A percentile compares a stretch with the other conserved stretches of the same genome.
Evolutionary conservation across 1,140 invertebrate species (phyloP).

Genomic region (Pseudomyrmex sp.): DNA sequence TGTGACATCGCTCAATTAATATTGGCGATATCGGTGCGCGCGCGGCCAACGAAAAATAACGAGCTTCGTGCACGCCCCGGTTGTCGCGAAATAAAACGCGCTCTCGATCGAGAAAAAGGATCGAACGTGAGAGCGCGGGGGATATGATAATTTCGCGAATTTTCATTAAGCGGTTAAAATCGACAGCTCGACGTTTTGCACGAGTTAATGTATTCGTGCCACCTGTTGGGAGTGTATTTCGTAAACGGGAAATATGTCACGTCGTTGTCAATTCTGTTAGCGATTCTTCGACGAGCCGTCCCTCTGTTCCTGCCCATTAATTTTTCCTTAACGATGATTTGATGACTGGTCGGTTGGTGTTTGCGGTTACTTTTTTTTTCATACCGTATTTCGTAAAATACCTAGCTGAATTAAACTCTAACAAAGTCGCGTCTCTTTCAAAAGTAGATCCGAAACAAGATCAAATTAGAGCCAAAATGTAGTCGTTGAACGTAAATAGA

Average conservation of each 20-base stretch:
- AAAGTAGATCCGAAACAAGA: too few species aligned
- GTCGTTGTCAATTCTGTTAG: constrained; percentile 20
- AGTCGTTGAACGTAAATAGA: too few species aligned
- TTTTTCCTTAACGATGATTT: constrained; percentile 17
- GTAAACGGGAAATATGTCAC: constrained; percentile 17
- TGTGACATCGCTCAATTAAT: constrained; percentile 52
- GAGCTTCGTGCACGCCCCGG: not conserved
- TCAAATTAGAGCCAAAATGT: too few species aligned
- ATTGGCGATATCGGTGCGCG: constrained; percentile 50
- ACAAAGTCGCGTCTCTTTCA: too few species aligned
- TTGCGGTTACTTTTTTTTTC: too few species aligned
- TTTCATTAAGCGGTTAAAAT: constrained; percentile 49
- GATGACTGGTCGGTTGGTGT: not conserved
- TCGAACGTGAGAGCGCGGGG: not conserved
- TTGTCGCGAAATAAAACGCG: constrained; percentile 38
- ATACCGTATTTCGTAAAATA: too few species aligned
- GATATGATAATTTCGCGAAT: constrained; percentile 28
- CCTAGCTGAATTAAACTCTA: too few species aligned
- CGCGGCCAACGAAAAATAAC: constrained; percentile 28
- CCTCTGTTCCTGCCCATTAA: not conserved
- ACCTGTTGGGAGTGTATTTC: constrained; percentile 46
- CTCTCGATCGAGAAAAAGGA: constrained; percentile 44
- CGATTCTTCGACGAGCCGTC: not conserved
- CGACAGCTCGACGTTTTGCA: constrained; percentile 20
- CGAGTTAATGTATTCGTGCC: constrained; percentile 22